Conservation (phyloP, 2,113 vertebrate species). For the Cryptoleucopteryx plumbea region DNA sequence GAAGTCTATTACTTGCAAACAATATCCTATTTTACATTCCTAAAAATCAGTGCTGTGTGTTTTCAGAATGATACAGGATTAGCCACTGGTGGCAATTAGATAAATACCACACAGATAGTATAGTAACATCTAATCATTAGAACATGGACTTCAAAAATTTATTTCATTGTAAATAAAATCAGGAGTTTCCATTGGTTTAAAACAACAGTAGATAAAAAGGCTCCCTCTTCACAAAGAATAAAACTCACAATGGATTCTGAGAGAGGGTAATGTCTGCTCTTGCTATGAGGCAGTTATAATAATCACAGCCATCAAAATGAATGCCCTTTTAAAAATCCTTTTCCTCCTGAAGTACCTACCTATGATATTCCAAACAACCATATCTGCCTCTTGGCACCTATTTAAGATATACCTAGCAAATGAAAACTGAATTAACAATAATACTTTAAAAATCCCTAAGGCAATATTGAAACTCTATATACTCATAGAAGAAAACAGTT, state of each 20-base stretch:
- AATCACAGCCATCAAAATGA: constrained; percentile 16
- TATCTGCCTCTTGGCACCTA: neutral
- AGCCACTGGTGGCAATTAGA: neutral
- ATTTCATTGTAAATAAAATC: neutral
- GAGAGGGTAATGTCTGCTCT: neutral
- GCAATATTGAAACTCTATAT: neutral
- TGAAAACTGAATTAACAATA: constrained; percentile 29
- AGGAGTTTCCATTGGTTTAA: neutral
- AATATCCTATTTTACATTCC: neutral
- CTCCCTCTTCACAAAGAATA: neutral
- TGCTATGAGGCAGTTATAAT: neutral
- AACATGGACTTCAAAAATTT: neutral
- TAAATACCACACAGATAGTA: neutral
- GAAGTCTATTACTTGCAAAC: neutral
- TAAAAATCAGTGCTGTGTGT: neutral
- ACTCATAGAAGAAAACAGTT: neutral
- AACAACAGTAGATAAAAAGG: neutral
- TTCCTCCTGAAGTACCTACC: neutral
- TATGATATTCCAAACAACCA: neutral
- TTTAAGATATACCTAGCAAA: constrained; percentile 2
- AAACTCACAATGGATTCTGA: neutral
- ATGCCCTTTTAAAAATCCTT: neutral
- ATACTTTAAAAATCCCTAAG: neutral
- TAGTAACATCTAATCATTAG: neutral
- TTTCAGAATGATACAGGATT: neutral